Conservation (phyloP, 2,888 invertebrate species). For the Phengaris alcon region DNA sequence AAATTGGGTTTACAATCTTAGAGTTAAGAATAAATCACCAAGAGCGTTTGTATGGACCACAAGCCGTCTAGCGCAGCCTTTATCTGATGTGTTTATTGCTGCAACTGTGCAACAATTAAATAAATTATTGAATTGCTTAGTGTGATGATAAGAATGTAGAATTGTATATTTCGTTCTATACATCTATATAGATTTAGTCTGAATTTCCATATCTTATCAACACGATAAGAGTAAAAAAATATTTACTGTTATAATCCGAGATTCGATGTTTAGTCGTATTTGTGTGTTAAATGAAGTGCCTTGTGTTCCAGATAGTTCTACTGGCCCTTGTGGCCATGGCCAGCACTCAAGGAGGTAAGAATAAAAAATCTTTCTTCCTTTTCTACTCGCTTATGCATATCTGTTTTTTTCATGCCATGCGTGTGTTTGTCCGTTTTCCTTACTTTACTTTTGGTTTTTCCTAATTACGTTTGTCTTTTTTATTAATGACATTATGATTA, state of each 20-base stretch:
- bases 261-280: neutral
- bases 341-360: slow-evolving; percentile 39
- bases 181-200: neutral
- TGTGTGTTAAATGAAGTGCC: slow-evolving; percentile 26
- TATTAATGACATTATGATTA: too few species aligned
- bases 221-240: neutral
- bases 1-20: too few species aligned
- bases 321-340: slow-evolving; percentile 49
- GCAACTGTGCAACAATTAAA: too few species aligned
- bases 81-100: too few species aligned
- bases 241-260: neutral
- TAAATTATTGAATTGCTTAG: too few species aligned
- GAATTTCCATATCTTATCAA: slow-evolving; percentile 27
- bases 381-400: neutral
- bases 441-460: neutral
- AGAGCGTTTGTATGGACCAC: too few species aligned
- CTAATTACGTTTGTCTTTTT: neutral
- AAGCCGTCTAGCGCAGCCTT: too few species aligned
- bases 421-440: neutral
- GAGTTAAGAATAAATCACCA: too few species aligned
- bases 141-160: neutral
- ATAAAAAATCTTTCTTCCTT: neutral
- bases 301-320: slow-evolving; percentile 46
- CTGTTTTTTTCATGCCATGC: neutral
- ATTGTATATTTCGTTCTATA: neutral